Percentiles rank a stretch among this genome's conserved stretches.
Evolutionary conservation across 2,888 invertebrate genomes (phyloP).

Genomic region (Eupithecia centaureata): DNA sequence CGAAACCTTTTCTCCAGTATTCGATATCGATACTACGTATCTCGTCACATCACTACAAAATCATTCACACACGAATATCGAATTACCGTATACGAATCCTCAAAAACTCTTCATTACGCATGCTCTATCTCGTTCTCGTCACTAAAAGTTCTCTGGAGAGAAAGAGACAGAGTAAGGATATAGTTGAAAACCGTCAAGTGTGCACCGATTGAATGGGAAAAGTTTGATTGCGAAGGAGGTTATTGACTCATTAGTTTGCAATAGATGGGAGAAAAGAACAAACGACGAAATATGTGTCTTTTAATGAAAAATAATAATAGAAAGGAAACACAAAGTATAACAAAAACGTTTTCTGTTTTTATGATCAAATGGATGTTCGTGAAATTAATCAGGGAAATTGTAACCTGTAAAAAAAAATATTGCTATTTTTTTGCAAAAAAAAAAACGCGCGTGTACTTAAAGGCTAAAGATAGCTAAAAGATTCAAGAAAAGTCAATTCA

Average conservation of each 20-base stretch:
- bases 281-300: background rate
- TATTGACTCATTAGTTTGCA: background rate
- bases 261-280: background rate
- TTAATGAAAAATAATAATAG: background rate
- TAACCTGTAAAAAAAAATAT: too few species aligned
- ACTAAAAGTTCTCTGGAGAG: background rate
- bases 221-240: slow-evolving; percentile 37
- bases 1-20: background rate
- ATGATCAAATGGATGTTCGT: too few species aligned
- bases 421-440: too few species aligned
- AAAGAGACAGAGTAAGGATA: slow-evolving; percentile 62
- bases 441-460: too few species aligned
- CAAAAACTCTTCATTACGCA: slow-evolving; percentile 43
- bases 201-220: slow-evolving; percentile 47
- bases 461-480: too few species aligned
- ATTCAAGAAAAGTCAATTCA: too few species aligned
- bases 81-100: slow-evolving; percentile 56
- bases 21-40: slow-evolving; percentile 20
- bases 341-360: too few species aligned
- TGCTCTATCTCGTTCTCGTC: slow-evolving; percentile 46
- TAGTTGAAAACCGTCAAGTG: slow-evolving; percentile 72
- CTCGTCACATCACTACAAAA: slow-evolving; percentile 25
- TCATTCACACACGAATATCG: slow-evolving; percentile 68
- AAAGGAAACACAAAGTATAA: too few species aligned
- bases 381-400: too few species aligned